Conservation (phyloP, 2,797 vertebrate species). For the Crenichthys baileyi region DNA sequence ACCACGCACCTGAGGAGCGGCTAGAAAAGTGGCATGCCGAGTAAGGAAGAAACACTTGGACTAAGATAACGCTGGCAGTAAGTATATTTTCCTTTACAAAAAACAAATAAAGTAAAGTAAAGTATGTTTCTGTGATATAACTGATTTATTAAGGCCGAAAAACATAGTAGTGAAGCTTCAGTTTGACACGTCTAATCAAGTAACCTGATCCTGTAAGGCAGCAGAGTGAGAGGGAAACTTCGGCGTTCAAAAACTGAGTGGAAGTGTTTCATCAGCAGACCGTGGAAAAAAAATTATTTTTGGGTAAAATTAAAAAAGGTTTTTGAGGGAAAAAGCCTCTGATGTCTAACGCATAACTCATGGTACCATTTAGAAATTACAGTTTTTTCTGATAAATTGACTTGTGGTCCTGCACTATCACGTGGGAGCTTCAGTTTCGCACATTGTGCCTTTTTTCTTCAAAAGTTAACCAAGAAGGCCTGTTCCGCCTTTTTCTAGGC, state of each 20-base stretch:
- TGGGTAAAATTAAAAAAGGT: too few species aligned
- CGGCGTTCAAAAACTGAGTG: background rate
- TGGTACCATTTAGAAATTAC: conserved; percentile 21
- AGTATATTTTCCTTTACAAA: conserved; percentile 46
- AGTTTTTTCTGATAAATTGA: conserved; percentile 22
- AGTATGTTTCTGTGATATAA: background rate
- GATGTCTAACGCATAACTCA: background rate
- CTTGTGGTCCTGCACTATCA: background rate
- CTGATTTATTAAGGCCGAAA: conserved; percentile 11
- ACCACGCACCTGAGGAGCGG: conserved; percentile 57
- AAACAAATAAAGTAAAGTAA: background rate
- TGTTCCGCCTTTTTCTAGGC: background rate
- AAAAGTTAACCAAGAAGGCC: background rate
- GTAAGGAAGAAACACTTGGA: conserved; percentile 61
- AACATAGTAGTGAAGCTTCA: background rate
- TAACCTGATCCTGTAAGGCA: conserved; percentile 54
- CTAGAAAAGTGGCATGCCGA: conserved; percentile 63
- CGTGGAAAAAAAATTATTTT: background rate
- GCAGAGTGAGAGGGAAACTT: conserved; percentile 25
- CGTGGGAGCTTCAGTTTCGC: background rate
- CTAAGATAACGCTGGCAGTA: conserved; percentile 68
- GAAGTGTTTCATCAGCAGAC: background rate
- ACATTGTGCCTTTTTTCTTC: background rate
- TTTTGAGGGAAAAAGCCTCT: background rate
- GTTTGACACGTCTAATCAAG: conserved; percentile 51